Percentiles rank a stretch among this genome's conserved stretches.
phyloP scores from a whole-genome alignment of 2,797 vertebrate species.

The Coccyzus lansbergi region DNA sequence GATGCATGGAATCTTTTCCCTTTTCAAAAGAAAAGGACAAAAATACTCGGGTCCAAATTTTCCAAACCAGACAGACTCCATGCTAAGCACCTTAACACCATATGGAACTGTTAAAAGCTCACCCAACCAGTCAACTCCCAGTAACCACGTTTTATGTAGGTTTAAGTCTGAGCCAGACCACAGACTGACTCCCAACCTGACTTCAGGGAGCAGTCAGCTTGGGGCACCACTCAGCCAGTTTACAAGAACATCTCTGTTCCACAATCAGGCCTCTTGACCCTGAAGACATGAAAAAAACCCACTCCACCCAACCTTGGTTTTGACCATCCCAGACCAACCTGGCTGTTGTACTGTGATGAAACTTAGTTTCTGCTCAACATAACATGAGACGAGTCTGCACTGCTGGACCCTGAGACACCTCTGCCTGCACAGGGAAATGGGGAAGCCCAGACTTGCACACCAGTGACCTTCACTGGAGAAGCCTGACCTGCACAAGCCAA shows the following conservation, averaged over 20 bases:
- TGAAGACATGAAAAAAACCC: background rate
- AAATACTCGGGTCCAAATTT: background rate
- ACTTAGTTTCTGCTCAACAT: background rate
- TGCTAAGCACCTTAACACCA: background rate
- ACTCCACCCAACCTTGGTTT: background rate
- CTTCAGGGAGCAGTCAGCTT: background rate
- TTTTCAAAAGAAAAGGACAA: background rate
- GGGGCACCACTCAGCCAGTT: background rate
- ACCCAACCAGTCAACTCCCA: background rate
- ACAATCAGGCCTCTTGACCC: background rate
- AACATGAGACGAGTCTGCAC: background rate
- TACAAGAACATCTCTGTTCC: background rate
- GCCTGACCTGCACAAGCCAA: background rate
- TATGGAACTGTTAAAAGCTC: background rate
- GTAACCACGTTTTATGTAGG: background rate
- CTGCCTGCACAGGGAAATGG: background rate
- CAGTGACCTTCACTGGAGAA: background rate
- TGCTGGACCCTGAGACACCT: background rate
- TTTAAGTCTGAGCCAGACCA: background rate
- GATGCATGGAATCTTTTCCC: background rate
- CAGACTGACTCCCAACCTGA: accelerated
- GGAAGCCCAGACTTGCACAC: background rate
- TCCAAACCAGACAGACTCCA: background rate
- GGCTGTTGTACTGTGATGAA: background rate
- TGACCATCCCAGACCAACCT: background rate